phyloP scores from a whole-genome alignment of 35 echinoderm and acorn worm species.

The Stichopus chloronotus region DNA sequence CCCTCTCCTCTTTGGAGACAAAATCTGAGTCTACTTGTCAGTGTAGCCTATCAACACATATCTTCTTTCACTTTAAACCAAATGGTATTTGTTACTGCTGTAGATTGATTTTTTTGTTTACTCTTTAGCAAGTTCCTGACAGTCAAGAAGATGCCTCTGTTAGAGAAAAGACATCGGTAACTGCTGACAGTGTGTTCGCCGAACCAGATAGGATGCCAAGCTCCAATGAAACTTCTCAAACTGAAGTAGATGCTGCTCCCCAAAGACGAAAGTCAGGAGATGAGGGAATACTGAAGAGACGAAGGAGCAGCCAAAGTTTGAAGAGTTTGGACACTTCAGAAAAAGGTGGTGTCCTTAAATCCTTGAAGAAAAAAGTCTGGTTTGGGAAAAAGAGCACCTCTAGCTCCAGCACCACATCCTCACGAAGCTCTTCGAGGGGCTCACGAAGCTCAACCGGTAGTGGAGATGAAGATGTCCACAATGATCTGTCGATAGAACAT shows the following conservation, averaged over 20 bases:
- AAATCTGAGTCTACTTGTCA: too few relatives aligned
- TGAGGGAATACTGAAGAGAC: conserved; percentile 44
- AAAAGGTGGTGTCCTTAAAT: conserved; percentile 1
- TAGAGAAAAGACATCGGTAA: background rate
- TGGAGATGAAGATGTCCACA: conserved; percentile 30
- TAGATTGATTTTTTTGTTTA: background rate
- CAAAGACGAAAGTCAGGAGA: conserved; percentile 46
- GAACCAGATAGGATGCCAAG: background rate
- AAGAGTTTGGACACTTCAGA: conserved; percentile 4
- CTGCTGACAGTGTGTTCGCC: conserved; percentile 7
- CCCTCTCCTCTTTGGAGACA: too few relatives aligned
- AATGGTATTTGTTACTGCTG: too few relatives aligned
- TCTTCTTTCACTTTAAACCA: too few relatives aligned
- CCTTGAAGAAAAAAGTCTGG: conserved; percentile 38
- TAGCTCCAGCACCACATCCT: background rate
- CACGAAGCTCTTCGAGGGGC: conserved; percentile 31
- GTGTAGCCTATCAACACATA: too few relatives aligned
- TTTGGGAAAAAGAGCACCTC: background rate
- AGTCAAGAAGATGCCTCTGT: conserved; percentile 38
- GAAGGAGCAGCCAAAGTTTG: background rate
- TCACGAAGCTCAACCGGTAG: conserved; percentile 27
- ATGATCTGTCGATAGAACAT: background rate
- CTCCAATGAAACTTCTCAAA: background rate
- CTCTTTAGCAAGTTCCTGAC: conserved; percentile 29
- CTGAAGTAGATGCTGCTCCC: conserved; percentile 39